Evolutionary conservation across 1,140 invertebrate species (phyloP).

Genomic region (Stenopsyche tienmushanensis): DNA sequence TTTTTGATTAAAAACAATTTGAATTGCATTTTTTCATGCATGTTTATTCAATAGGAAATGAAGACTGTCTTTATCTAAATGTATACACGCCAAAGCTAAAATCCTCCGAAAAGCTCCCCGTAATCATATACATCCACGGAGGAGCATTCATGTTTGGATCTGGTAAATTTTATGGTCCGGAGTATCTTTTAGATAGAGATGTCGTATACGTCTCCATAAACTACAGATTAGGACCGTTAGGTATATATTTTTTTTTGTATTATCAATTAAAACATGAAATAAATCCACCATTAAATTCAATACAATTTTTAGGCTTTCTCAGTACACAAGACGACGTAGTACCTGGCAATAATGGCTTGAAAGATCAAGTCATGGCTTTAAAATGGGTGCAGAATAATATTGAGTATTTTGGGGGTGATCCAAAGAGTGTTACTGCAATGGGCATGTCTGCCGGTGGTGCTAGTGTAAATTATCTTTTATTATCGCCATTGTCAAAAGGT

Average conservation of each 20-base stretch:
- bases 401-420: slow-evolving; percentile 59
- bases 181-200: slow-evolving; percentile 60
- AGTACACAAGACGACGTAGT: slow-evolving; percentile 58
- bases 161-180: slow-evolving; percentile 53
- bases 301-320: slow-evolving; percentile 55
- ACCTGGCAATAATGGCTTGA: slow-evolving; percentile 65
- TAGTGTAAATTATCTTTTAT: slow-evolving; percentile 64
- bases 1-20: too few relatives aligned
- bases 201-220: slow-evolving; percentile 64
- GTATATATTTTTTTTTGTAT: too few relatives aligned
- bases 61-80: slow-evolving; percentile 59
- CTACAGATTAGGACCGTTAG: slow-evolving; percentile 64
- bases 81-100: slow-evolving; percentile 52
- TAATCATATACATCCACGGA: slow-evolving; percentile 62
- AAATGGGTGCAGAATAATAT: slow-evolving; percentile 64
- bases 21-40: too few relatives aligned
- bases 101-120: slow-evolving; percentile 48
- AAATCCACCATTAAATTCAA: too few relatives aligned
- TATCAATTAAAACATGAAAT: not conserved
- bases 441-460: slow-evolving; percentile 61
- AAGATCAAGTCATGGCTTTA: slow-evolving; percentile 65
- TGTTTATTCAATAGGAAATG: slow-evolving; percentile 47
- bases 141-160: slow-evolving; percentile 61
- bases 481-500: slow-evolving; percentile 57
- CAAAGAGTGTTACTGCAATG: slow-evolving; percentile 56